Base-by-base conservation (phyloP, 2,888 invertebrate species). In the Galeruca laticollis region DNA sequence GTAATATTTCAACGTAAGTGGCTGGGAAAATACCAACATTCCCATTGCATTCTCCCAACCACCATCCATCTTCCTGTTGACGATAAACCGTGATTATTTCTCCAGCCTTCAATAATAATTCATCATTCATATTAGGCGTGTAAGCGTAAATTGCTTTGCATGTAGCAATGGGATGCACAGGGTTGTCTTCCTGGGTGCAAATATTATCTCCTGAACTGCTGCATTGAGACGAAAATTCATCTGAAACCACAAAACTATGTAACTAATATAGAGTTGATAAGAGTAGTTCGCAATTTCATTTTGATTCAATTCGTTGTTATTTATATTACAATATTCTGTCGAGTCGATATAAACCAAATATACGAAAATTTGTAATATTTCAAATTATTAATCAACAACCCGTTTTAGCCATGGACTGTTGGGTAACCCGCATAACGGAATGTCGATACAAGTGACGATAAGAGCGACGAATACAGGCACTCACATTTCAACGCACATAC, bases 31-130 rank as follows among this genome's bases (percentile, higher is more conserved):
- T 96, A 31, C 97, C 97, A 72, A 94, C 91, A 73, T 90, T 89
- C 52, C 96, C 95, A 80, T 92, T 91, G 68, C 96, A 88, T 79
- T 96, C 95, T 2, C 97, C 97, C 69, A 95, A 89, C 97, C 97
- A 97, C 97, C 97, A 97, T 43, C 96, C 97, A 81, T 96, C 96
- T 37, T 93, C 94, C 84, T 96, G 95, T 82, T 97, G 96, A 79
- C 94, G 92, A 83, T 94, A 95, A 43, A 97, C 93, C 77, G 92
- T 93, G 78, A 97, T 94, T 59, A 95, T 87, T 84, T 97, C 96
- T 75, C 97, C 95, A 87, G 89, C 82, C 82, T 83, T 85, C 31
- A 88, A 79, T 49, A 86, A 92, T 52, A 97, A 89, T 84, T 97
- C 97, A 86, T 97, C 97, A 79, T 93, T 92, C 70, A 96, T 88